These are phyloP conservation scores for Chelon labrosus DNA, from an alignment of 2,797 vertebrate genomes.

Conservation along the genomic window DNA sequence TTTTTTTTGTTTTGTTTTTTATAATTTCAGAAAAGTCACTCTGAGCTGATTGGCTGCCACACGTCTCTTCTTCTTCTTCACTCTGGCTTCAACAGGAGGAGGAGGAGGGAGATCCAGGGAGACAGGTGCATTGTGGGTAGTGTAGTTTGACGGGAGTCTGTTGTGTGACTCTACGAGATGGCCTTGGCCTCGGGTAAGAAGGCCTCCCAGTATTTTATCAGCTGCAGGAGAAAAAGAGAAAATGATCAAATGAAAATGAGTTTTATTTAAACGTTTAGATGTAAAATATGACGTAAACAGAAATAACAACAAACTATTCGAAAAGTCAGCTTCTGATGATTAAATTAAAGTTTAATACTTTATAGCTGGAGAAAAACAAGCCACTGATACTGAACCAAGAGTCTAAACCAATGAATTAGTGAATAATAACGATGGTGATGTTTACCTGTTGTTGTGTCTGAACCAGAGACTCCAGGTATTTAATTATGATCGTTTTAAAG, in stretches of 20 bases:
- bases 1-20: too few species aligned
- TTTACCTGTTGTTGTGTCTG: conserved; percentile 97
- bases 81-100: conserved; percentile 71
- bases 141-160: conserved; percentile 50
- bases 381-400: too few species aligned
- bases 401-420: too few species aligned
- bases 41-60: conserved; percentile 70
- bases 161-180: conserved; percentile 87
- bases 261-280: too few species aligned
- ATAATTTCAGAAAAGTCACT: conserved; percentile 55
- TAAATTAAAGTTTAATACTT: too few species aligned
- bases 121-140: conserved; percentile 69
- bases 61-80: conserved; percentile 64
- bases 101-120: conserved; percentile 47
- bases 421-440: too few species aligned
- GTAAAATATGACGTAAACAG: too few species aligned
- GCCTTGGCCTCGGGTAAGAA: conserved; percentile 99
- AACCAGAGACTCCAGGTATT: conserved; percentile 97
- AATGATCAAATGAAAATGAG: too few species aligned
- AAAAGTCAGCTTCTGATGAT: too few species aligned
- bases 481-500: conserved; percentile 95
- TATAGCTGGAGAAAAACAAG: too few species aligned
- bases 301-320: too few species aligned
- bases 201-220: conserved; percentile 98
- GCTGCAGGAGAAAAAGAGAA: conserved; percentile 77